These are phyloP conservation scores for Gallinago stenura DNA, from an alignment of 2,797 vertebrate species.

Conservation along the genomic window DNA sequence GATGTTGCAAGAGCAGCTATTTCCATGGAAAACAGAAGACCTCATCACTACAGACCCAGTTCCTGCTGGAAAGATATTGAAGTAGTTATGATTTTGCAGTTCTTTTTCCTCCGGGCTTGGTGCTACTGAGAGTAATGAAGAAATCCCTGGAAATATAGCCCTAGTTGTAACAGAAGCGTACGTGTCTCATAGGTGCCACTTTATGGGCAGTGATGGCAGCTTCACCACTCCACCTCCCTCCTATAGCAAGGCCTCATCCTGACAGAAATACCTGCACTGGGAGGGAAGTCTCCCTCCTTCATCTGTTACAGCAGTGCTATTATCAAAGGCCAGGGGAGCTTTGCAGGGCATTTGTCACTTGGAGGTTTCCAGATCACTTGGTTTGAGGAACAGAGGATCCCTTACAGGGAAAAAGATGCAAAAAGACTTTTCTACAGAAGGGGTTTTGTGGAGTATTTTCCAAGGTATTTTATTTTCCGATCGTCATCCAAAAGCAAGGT, in stretches of 20 bases:
- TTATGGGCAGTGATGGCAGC: not conserved
- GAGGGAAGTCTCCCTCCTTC: not conserved
- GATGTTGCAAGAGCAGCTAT: not conserved
- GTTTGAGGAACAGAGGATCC: not conserved
- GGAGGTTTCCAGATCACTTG: not conserved
- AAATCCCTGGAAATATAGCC: not conserved
- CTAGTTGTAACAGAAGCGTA: not conserved
- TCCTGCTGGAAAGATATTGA: not conserved
- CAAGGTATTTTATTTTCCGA: not conserved
- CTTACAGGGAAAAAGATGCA: not conserved
- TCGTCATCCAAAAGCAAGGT: not conserved
- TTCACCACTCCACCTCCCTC: not conserved
- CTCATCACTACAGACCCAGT: not conserved
- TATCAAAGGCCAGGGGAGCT: not conserved
- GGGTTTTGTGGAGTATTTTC: not conserved
- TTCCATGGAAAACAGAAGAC: not conserved
- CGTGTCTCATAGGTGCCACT: rapidly evolving
- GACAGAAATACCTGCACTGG: not conserved
- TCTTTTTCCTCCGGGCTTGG: not conserved
- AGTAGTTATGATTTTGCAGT: not conserved
- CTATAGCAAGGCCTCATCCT: not conserved
- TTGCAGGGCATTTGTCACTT: not conserved
- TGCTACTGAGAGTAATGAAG: not conserved
- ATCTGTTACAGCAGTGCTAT: not conserved
- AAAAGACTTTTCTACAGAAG: not conserved